phyloP scores from a whole-genome alignment of 2,797 vertebrate genomes.

The Poecilia wingei region DNA sequence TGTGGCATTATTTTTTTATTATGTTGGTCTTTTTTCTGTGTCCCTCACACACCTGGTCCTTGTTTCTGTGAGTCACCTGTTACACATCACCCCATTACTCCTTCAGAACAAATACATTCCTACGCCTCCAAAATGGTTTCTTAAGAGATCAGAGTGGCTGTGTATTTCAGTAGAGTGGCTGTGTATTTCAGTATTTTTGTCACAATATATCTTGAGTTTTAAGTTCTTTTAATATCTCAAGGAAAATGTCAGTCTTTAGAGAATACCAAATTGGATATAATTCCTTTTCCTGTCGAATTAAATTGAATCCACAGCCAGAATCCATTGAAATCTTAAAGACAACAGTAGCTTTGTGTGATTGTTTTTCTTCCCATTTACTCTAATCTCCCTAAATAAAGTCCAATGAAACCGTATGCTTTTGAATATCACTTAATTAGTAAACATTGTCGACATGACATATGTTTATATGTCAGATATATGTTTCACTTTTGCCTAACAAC shows the following conservation, averaged over 20 bases:
- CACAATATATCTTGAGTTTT: neutral
- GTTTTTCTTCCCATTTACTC: neutral
- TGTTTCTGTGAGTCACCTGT: neutral
- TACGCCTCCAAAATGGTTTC: neutral
- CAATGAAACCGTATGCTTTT: neutral
- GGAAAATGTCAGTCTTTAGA: neutral
- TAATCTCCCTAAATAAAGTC: neutral
- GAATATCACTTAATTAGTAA: slow-evolving; percentile 3
- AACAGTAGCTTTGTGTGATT: slow-evolving; percentile 11
- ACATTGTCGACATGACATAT: slow-evolving; percentile 10
- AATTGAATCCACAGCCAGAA: slow-evolving; percentile 42
- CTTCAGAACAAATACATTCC: neutral
- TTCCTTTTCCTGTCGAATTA: slow-evolving; percentile 27
- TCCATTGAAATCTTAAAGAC: slow-evolving; percentile 26
- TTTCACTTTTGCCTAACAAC: slow-evolving; percentile 37
- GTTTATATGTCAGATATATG: neutral
- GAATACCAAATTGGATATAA: neutral
- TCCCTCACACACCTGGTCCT: neutral
- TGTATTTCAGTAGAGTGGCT: neutral
- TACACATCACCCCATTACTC: neutral
- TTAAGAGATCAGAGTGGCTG: neutral
- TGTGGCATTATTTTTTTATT: neutral
- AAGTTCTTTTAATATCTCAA: neutral
- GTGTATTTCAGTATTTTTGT: neutral
- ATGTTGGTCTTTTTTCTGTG: neutral